Evolutionary conservation across 2,888 invertebrate species (phyloP).

Genomic region (Ornithoptera priamus): DNA sequence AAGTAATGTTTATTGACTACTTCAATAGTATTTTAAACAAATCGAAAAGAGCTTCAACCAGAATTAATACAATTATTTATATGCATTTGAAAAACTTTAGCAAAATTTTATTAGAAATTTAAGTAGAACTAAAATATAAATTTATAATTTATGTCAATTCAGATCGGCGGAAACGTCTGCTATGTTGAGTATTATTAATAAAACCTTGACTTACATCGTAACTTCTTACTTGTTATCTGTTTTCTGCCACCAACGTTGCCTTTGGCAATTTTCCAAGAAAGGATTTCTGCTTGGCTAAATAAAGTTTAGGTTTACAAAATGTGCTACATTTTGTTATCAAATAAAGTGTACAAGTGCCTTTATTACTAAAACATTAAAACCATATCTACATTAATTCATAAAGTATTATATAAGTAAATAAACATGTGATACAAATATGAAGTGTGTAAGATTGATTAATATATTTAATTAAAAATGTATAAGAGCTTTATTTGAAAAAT

Average conservation of each 20-base stretch:
- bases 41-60: too few species aligned
- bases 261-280: constrained; percentile 18
- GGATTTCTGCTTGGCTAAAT: constrained; percentile 10
- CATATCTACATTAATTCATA: too few species aligned
- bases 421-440: too few species aligned
- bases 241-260: constrained; percentile 10
- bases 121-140: neutral
- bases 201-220: constrained; percentile 4
- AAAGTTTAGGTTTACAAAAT: constrained; percentile 4
- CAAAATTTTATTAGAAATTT: neutral
- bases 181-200: constrained; percentile 4
- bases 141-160: neutral
- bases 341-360: neutral
- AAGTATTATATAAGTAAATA: too few species aligned
- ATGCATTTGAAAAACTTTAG: neutral
- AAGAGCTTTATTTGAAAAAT: too few species aligned
- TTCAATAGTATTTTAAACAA: too few species aligned
- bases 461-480: too few species aligned
- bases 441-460: too few species aligned
- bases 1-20: too few species aligned
- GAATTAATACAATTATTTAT: too few species aligned
- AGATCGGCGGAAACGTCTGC: neutral
- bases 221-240: constrained; percentile 15
- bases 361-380: neutral
- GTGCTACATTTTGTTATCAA: neutral